Conservation (phyloP, 53 echinoderm and acorn worm species). For the Mesocentrotus franciscanus region DNA sequence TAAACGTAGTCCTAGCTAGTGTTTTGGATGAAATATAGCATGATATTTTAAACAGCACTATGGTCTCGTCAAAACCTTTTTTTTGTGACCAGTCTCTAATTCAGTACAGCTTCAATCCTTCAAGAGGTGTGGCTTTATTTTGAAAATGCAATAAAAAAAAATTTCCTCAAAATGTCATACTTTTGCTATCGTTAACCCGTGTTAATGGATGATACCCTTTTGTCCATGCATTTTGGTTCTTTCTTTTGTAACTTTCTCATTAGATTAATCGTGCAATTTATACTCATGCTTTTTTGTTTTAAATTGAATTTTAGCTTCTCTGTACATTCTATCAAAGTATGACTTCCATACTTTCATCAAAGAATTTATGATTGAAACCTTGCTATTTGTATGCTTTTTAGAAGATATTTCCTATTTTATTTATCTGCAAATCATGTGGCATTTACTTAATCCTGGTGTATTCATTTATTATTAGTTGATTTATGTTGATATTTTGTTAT, state of each 20-base stretch:
- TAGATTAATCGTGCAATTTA: constrained; percentile 72
- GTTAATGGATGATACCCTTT: not conserved
- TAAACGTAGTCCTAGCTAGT: not conserved
- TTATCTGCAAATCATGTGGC: constrained; percentile 50
- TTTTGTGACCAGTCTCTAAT: constrained; percentile 16
- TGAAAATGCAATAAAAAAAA: constrained; percentile 51
- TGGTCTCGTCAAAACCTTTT: constrained; percentile 19
- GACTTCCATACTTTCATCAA: constrained; percentile 46
- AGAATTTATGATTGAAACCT: constrained; percentile 62
- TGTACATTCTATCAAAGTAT: constrained; percentile 43
- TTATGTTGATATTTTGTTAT: constrained; percentile 55
- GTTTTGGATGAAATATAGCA: constrained; percentile 51
- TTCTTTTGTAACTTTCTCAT: constrained; percentile 49
- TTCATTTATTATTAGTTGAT: constrained; percentile 51
- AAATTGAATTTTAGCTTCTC: constrained; percentile 43
- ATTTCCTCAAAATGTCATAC: constrained; percentile 16
- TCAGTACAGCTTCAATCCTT: constrained; percentile 40
- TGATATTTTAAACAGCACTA: constrained; percentile 45
- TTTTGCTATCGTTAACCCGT: not conserved
- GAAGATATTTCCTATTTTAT: constrained; percentile 44
- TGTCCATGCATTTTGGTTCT: constrained; percentile 45
- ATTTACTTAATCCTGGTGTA: constrained; percentile 67
- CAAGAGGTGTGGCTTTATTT: constrained; percentile 6
- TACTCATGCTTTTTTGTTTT: constrained; percentile 62
- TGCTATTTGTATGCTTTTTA: constrained; percentile 61